Percentiles rank a stretch among this genome's conserved stretches.
Evolutionary conservation across 2,113 vertebrate species (phyloP).

Genomic region (Sebastes schlegelii): DNA sequence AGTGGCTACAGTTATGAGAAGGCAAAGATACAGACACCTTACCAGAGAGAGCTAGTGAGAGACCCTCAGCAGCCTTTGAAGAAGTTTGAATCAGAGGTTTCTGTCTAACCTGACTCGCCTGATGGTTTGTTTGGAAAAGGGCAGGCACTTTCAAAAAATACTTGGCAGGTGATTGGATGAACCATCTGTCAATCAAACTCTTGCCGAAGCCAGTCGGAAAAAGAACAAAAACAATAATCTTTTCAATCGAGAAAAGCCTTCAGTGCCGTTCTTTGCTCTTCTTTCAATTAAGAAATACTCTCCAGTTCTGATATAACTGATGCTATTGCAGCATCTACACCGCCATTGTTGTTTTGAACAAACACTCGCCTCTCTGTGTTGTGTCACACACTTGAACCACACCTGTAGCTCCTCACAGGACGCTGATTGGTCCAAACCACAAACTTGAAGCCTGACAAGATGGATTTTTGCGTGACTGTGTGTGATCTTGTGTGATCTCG

Average conservation of each 20-base stretch:
- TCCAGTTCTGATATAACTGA: background rate
- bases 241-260: background rate
- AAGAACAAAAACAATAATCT: background rate
- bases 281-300: background rate
- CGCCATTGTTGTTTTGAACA: background rate
- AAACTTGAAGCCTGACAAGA: background rate
- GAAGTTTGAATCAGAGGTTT: constrained; percentile 26
- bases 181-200: background rate
- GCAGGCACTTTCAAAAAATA: background rate
- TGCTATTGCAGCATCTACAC: background rate
- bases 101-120: background rate
- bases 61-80: constrained; percentile 7
- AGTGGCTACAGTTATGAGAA: constrained; percentile 45
- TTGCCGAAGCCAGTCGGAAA: background rate
- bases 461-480: background rate
- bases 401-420: background rate
- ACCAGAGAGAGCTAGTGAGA: constrained; percentile 1
- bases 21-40: constrained; percentile 22
- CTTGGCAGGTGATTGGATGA: background rate
- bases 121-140: background rate
- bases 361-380: background rate
- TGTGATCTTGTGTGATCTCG: background rate
- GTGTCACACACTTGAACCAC: background rate
- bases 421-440: background rate
- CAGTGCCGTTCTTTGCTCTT: background rate